Base-by-base conservation (phyloP, 2,888 invertebrate species). In the Acrocyrtus sp. region DNA sequence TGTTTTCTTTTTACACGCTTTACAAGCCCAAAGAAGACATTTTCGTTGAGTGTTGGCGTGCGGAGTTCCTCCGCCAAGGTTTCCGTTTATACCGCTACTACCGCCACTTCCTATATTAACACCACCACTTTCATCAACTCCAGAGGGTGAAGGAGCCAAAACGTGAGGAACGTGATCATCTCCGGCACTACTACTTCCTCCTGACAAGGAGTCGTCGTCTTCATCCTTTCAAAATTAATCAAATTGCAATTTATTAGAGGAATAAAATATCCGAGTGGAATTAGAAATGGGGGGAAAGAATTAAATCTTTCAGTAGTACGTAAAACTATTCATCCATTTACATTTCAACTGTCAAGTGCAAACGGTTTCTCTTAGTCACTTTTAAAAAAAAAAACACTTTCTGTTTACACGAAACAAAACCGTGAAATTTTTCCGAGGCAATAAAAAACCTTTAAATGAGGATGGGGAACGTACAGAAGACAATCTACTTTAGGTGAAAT, bases 21-120 rank as follows among this genome's bases (percentile, higher is more conserved):
- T 97, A 85, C 98, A 98, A 1, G 97, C 97, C 97, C 97, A 98
- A 12, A 96, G 89, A 45, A 98, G 87, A 83, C 97, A 98, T 74
- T 93, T 89, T 75, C 94, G 87, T 56, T 89, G 89, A 6, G 87
- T 86, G 78, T 83, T 67, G 17, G 58, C 50, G 57, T 67, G 67
- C 50, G 43, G 34, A 82, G 81, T 79, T 78, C 75, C 80, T 8
- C 63, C 63, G 43, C 34, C 24, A 6, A 24, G 43, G 5, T 34
- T 24, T 45, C 41, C 48, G 17, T 60, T 51, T 15, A 54, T 19
- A n/a, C 65, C 57, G 24, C 61, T 63, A 19, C 48, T 47, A 21
- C 65, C 65, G 15, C 72, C 41, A 12, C 47, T 41, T n/a, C 34
- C 29, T 29, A 12, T 27, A 24, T 5, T 19, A 6, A 58, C 66